A percentile compares a stretch with the other conserved stretches of the same genome.
Conservation (phyloP, 2,888 invertebrate genomes). For the Julus scanicus region DNA sequence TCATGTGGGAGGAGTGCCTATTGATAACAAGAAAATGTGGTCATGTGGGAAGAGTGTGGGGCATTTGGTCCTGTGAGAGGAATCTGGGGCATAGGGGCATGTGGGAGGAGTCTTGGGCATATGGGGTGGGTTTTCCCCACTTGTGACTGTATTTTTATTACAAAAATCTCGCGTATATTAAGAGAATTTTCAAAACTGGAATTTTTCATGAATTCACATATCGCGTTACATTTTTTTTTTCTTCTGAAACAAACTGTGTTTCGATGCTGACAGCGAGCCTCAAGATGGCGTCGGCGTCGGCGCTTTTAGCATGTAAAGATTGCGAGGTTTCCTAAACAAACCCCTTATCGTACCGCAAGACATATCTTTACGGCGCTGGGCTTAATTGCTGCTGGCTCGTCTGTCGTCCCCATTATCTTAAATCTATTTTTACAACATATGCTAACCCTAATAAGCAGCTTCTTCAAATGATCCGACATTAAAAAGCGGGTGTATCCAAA, state of each 20-base stretch:
- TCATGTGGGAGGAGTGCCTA: too few relatives aligned
- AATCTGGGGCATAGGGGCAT: neutral
- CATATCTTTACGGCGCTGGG: conserved; percentile 24
- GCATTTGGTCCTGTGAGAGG: too few relatives aligned
- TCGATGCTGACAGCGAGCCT: neutral
- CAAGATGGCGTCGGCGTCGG: neutral
- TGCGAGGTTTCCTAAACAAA: neutral
- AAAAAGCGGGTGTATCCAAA: neutral
- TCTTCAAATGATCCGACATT: conserved; percentile 30
- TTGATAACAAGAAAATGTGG: too few relatives aligned
- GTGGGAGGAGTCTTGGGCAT: neutral
- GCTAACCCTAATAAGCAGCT: conserved; percentile 42
- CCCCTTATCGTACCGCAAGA: conserved; percentile 9
- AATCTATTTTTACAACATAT: neutral
- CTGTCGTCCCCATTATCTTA: conserved; percentile 36
- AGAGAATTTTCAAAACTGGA: too few relatives aligned
- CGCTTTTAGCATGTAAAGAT: neutral
- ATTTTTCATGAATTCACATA: too few relatives aligned
- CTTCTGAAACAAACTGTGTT: too few relatives aligned
- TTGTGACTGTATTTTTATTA: too few relatives aligned
- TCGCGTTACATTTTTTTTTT: too few relatives aligned
- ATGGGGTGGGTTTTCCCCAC: too few relatives aligned
- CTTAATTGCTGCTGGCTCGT: neutral
- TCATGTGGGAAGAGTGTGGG: too few relatives aligned
- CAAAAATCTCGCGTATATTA: too few relatives aligned